Conservation (phyloP, 2,113 vertebrate species). For the Tringa solitaria region DNA sequence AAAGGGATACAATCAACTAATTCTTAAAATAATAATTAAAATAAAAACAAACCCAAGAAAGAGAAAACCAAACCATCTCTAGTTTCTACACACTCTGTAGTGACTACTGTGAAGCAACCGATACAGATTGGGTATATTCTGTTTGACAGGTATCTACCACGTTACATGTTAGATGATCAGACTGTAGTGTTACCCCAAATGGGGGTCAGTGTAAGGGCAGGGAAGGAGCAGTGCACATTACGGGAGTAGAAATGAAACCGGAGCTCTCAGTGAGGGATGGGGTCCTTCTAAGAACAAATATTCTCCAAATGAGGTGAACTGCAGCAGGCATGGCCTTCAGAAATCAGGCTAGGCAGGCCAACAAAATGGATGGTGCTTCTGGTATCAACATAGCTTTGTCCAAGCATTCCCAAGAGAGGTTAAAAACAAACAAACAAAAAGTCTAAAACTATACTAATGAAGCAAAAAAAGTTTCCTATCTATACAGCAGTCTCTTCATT, state of each 20-base stretch:
- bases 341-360: constrained; percentile 78
- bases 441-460: constrained; percentile 86
- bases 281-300: constrained; percentile 73
- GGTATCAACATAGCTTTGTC: constrained; percentile 82
- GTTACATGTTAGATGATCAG: constrained; percentile 79
- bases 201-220: constrained; percentile 64
- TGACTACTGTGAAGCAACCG: constrained; percentile 71
- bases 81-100: constrained; percentile 73
- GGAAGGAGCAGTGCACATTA: constrained; percentile 64
- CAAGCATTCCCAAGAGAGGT: constrained; percentile 85
- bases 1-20: constrained; percentile 73
- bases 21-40: constrained; percentile 70
- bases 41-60: constrained; percentile 1
- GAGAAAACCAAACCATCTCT: constrained; percentile 40
- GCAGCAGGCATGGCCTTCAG: constrained; percentile 66
- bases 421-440: constrained; percentile 66
- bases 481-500: constrained; percentile 82
- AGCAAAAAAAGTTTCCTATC: constrained; percentile 84
- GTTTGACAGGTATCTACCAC: constrained; percentile 74
- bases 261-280: constrained; percentile 58
- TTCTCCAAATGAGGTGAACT: constrained; percentile 66
- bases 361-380: constrained; percentile 80
- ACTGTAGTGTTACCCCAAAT: constrained; percentile 70
- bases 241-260: constrained; percentile 69
- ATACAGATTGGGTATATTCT: constrained; percentile 73